Percentiles rank a stretch among this genome's conserved stretches.
Evolutionary conservation across 2,113 vertebrate species (phyloP).

Genomic region (Falcunculus frontatus): DNA sequence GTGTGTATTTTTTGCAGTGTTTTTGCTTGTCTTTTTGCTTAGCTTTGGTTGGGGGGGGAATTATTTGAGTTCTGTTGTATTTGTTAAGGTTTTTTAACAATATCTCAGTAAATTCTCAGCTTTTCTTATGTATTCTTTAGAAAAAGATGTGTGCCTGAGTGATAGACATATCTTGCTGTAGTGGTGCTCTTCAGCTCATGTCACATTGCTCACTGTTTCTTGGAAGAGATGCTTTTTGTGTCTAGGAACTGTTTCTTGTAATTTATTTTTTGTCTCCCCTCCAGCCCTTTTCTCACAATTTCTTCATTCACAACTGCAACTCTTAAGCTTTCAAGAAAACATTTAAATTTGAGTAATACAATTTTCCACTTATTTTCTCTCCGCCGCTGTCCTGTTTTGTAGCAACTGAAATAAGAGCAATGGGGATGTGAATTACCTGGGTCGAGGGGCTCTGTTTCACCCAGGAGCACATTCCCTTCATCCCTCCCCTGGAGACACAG

Average conservation of each 20-base stretch:
- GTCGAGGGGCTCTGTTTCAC: background rate
- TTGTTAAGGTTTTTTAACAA: background rate
- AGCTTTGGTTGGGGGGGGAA: background rate
- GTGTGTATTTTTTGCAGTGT: background rate
- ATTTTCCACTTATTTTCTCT: conserved; percentile 24
- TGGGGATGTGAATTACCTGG: background rate
- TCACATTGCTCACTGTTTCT: background rate
- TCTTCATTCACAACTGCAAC: conserved; percentile 19
- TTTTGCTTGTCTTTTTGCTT: background rate
- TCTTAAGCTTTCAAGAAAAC: conserved; percentile 19
- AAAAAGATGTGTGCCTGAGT: background rate
- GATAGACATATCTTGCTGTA: background rate
- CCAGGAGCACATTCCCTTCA: background rate
- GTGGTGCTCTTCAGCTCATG: background rate
- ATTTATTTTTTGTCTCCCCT: background rate
- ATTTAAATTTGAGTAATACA: conserved; percentile 8
- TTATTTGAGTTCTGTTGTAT: background rate
- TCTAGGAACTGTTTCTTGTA: background rate
- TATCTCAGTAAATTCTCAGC: background rate
- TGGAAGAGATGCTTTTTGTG: background rate
- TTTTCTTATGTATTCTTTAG: background rate
- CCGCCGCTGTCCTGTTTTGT: conserved; percentile 22
- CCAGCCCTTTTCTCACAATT: background rate
- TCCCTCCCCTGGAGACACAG: background rate
- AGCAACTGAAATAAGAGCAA: conserved; percentile 32